Evolutionary conservation across 2,113 vertebrate species (phyloP), one percentile per base, ranked within the genome.

Genomic region (Tachuris rubrigastra): DNA sequence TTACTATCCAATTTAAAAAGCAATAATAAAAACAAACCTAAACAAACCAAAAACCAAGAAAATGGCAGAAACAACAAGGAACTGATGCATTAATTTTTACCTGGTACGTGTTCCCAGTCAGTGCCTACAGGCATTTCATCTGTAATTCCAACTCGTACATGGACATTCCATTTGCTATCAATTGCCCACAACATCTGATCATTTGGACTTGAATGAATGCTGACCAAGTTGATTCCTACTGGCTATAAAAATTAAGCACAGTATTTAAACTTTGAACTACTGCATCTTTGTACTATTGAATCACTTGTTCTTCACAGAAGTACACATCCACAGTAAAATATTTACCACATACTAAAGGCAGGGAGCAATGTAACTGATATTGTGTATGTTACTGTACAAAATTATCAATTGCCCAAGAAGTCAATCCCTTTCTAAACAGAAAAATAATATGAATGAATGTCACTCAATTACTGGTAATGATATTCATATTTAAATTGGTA

Each of bases 61-160:
- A 92, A 86, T 5, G 12, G 33, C 41, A 72, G 46, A 60, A 95
- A 89, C 50, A 68, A 39, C 8, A 81, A 74, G 30, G 55, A 94
- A 78, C 22, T 33, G 56, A 78, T 17, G 27, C 6, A 31, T 8
- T 47, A 4, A 9, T 30, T 68, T 93, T 81, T 98, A 99, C 99
- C 99, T 98, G 99, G 99, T 71, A 99, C 98, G 14, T 99, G 98
- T 42, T 99, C 99, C 99, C 99, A 99, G 93, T 98, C 98, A 2
- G 98, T 99, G 60, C 99, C 99, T n/a, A 99, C 98, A 0, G 99
- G 99, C 99, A 99, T 99, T 95, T 99, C 99, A 24, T 99, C 99
- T 1, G 98, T 98, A 96, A 99, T 98, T 49, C 99, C 99, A 2
- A 97, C 95, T 37, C 99, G 97, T 19, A 99, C 99, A 0, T 99